Evolutionary conservation across 2,113 vertebrate species (phyloP).

Genomic region (Anthoscopus minutus): DNA sequence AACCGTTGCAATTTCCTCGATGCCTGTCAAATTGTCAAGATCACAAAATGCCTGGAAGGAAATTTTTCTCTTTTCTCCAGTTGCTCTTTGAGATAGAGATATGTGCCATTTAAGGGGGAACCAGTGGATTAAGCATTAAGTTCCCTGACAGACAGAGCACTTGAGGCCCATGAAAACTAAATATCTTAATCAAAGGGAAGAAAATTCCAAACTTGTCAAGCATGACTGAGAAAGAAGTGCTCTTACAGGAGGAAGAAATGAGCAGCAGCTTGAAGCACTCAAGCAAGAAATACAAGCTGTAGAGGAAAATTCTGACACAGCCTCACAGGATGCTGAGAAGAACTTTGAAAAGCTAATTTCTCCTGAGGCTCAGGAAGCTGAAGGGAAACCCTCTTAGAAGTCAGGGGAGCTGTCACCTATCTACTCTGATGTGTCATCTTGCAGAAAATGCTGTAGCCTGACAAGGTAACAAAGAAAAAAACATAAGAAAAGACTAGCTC

Average conservation of each 20-base stretch:
- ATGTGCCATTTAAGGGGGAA: not conserved
- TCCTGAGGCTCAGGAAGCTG: not conserved
- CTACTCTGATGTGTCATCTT: not conserved
- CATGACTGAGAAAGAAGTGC: not conserved
- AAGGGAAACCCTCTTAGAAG: not conserved
- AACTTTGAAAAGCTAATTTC: not conserved
- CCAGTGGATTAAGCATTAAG: not conserved
- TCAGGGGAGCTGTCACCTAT: not conserved
- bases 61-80: not conserved
- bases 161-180: not conserved
- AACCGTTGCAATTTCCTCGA: not conserved
- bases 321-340: not conserved
- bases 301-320: not conserved
- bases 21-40: not conserved
- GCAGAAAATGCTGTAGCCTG: not conserved
- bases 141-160: not conserved
- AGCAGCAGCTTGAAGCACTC: not conserved
- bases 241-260: not conserved
- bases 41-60: not conserved
- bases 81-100: not conserved
- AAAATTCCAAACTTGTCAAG: slow-evolving; percentile 1
- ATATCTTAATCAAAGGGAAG: not conserved
- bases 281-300: not conserved
- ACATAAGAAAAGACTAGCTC: not conserved
- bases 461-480: not conserved